Evolutionary conservation across 1,140 invertebrate genomes (phyloP).

Genomic region (Sycobia sp.): DNA sequence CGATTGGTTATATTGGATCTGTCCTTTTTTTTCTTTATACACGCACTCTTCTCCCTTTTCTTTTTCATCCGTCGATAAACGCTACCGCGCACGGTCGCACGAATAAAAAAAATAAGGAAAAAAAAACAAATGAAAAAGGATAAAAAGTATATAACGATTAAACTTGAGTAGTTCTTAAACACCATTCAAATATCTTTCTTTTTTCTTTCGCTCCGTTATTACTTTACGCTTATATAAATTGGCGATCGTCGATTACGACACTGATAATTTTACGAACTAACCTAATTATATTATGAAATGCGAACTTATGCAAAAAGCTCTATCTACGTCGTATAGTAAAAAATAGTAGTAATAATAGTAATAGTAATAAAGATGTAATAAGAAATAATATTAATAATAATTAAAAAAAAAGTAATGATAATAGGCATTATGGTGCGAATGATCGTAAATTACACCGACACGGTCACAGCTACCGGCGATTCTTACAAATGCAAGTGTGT

Average conservation of each 20-base stretch:
- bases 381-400: constrained; percentile 23
- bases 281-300: constrained; percentile 28
- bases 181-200: constrained; percentile 10
- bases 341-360: constrained; percentile 29
- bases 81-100: not conserved
- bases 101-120: constrained; percentile 40
- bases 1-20: constrained; percentile 6
- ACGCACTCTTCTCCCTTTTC: not conserved
- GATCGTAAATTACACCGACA: constrained; percentile 24
- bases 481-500: constrained; percentile 25
- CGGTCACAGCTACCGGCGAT: constrained; percentile 22
- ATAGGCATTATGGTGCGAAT: constrained; percentile 23
- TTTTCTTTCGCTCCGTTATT: constrained; percentile 15
- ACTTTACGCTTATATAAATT: too few relatives aligned
- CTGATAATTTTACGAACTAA: constrained; percentile 23
- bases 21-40: not conserved
- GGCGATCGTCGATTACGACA: constrained; percentile 28
- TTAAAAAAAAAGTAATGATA: constrained; percentile 2
- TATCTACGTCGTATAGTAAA: constrained; percentile 28
- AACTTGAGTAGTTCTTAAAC: constrained; percentile 16
- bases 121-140: constrained; percentile 53
- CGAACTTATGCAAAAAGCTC: constrained; percentile 27
- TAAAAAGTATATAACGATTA: constrained; percentile 19
- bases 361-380: constrained; percentile 15
- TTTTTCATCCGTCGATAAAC: too few relatives aligned